Evolutionary conservation across 2,888 invertebrate species (phyloP), one percentile per base, ranked within the genome.

Genomic region (Drosophila anomalata): DNA sequence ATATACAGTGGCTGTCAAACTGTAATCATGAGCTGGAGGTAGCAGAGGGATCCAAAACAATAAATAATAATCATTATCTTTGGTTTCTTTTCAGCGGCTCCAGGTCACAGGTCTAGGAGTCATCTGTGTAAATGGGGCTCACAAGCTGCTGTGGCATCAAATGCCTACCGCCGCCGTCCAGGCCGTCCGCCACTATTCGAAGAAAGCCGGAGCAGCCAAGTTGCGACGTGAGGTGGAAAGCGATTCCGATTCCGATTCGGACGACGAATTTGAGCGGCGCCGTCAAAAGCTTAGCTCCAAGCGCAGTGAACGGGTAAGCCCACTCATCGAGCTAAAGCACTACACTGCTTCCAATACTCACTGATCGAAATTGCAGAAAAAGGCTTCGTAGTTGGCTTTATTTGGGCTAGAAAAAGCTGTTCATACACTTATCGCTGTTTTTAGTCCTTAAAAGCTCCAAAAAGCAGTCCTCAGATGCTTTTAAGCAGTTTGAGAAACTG

Each of bases 191-290:
- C 68, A 78, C 65, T 89, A 89, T 71, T 87, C 89, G n/a, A 90
- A 90, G 78, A 90, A 90, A 77, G 72, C 73, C 3, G 66, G 73
- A 52, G 71, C 84, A 41, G 79, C 86, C 53, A 77, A 79, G 14
- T 42, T 83, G 75, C 81, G 80, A 4, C 79, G 86, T 11, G 78
- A 87, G 56, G 75, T 82, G 53, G 86, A 89, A 53, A 90, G 91
- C 48, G 93, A 93, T 71, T 94, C 93, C 36, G 95, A 95, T 63
- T 93, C 94, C 11, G 90, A 90, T 48, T 93, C 94, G 0, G 94
- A 95, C 70, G 89, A 89, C 79, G 90, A 91, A 69, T 81, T 87
- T 50, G 90, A 90, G 55, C 74, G 79, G 29, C 87, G 87, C 68
- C 89, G 89, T 65, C 68, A 70, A 55, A 79, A 73, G 60, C 67